These are phyloP conservation scores for Virgularia gustaviana DNA, from an alignment of 92 coral and sea anemone genomes.

Conservation along the genomic window DNA sequence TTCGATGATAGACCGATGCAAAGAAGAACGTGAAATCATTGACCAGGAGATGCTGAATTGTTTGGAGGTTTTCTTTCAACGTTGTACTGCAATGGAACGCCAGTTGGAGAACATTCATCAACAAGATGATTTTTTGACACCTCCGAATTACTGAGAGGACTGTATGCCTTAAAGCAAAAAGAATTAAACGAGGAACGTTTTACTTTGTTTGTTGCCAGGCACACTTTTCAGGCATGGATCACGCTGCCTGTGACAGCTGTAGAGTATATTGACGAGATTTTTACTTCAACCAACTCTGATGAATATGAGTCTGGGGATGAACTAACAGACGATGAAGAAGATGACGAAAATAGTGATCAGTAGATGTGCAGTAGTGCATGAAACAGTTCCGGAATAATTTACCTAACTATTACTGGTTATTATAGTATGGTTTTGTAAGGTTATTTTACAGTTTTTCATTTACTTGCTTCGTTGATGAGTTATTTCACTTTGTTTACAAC, in stretches of 20 bases:
- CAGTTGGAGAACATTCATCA: background rate
- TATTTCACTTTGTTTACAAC: no score
- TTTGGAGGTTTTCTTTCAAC: background rate
- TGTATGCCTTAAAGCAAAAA: background rate
- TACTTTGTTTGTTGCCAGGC: background rate
- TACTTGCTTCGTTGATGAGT: no score
- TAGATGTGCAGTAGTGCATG: no score
- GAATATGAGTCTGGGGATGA: background rate
- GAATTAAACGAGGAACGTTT: background rate
- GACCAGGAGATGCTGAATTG: conserved; percentile 48
- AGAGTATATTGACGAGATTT: background rate
- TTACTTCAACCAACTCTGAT: background rate
- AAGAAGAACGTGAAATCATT: conserved; percentile 41
- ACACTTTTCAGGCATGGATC: background rate
- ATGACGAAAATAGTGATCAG: no score
- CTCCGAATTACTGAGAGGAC: background rate
- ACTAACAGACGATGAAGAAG: background rate
- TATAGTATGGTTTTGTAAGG: no score
- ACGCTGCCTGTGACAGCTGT: background rate
- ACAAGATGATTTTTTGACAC: background rate
- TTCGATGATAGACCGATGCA: conserved; percentile 41
- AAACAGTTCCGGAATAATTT: no score
- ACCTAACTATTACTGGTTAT: no score
- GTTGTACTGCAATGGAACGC: background rate
- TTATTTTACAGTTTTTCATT: no score